These are phyloP conservation scores for Oligia fasciuncula DNA, from an alignment of 2,888 invertebrate species.

Conservation along the genomic window DNA sequence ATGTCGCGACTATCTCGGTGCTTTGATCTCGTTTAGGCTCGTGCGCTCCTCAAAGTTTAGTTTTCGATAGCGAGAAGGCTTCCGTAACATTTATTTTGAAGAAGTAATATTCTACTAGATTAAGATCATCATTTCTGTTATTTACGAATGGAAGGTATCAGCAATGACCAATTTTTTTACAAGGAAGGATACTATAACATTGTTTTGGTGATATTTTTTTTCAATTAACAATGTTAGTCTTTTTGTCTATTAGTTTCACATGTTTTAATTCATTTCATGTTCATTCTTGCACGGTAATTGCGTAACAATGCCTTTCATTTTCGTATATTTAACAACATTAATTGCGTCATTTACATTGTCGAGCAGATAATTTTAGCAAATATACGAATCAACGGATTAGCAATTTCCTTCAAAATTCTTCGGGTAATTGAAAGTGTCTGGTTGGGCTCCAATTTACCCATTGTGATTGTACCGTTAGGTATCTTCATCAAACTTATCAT, in stretches of 20 bases:
- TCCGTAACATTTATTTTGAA: not conserved
- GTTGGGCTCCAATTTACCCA: not conserved
- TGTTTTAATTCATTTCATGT: not conserved
- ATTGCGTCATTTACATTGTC: not conserved
- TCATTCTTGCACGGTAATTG: no score
- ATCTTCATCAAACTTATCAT: slow-evolving; percentile 21
- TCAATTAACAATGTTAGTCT: not conserved
- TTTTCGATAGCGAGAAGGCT: not conserved
- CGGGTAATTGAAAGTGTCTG: not conserved
- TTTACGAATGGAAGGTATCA: not conserved
- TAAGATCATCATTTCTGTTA: not conserved
- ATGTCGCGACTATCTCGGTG: slow-evolving; percentile 79
- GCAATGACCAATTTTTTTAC: not conserved
- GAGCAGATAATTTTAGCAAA: not conserved
- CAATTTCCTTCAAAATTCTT: not conserved
- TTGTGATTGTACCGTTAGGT: not conserved
- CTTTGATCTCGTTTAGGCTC: slow-evolving; percentile 76
- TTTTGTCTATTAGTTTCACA: not conserved
- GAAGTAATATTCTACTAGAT: not conserved
- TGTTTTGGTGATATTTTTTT: not conserved
- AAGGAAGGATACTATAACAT: not conserved
- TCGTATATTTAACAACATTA: not conserved
- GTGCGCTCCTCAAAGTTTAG: slow-evolving; percentile 71
- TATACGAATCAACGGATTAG: not conserved
- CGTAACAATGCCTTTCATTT: not conserved